Evolutionary conservation across 1,140 invertebrate species (phyloP).

Genomic region (Prorops nasuta): DNA sequence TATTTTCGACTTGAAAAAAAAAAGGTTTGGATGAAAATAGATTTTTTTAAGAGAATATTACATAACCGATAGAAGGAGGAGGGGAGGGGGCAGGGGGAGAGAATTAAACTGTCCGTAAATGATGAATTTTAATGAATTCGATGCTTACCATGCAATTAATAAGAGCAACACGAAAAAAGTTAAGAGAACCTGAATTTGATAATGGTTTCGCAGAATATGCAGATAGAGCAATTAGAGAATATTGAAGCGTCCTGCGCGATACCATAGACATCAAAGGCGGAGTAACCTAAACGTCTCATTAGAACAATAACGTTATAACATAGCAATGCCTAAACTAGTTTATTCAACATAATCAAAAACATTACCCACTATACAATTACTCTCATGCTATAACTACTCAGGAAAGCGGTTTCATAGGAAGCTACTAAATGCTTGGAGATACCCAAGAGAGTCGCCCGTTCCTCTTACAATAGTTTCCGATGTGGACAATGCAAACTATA

Average conservation of each 20-base stretch:
- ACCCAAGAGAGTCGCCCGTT: background rate
- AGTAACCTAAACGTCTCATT: conserved; percentile 1
- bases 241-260: background rate
- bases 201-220: background rate
- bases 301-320: conserved; percentile 7
- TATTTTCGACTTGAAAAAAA: background rate
- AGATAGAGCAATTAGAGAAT: background rate
- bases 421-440: background rate
- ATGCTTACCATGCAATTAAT: no score
- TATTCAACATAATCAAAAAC: conserved; percentile 7
- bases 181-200: background rate
- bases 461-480: no score
- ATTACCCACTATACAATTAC: conserved; percentile 6
- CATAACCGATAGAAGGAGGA: background rate
- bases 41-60: background rate
- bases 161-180: background rate
- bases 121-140: no score
- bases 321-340: conserved; percentile 5
- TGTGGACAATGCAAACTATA: no score
- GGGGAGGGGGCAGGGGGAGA: no score
- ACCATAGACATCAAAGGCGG: conserved; percentile 4
- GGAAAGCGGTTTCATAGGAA: background rate
- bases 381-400: conserved; percentile 5
- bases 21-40: no score
- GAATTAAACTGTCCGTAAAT: no score